Percentiles rank a stretch among this genome's conserved stretches.
Conservation (phyloP, 2,888 invertebrate genomes). For the Pheosia tremula region DNA sequence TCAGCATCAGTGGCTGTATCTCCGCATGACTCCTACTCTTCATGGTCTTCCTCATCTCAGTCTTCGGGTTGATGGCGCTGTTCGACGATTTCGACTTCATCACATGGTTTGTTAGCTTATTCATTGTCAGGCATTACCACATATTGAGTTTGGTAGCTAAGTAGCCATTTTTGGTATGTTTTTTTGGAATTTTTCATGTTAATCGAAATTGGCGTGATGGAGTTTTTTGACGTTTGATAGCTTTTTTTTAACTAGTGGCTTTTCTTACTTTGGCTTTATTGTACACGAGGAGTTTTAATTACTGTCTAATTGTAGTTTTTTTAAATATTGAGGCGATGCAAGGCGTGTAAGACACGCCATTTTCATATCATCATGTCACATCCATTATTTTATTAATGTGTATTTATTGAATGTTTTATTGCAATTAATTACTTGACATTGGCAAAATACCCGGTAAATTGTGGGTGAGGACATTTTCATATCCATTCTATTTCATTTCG, state of each 20-base stretch:
- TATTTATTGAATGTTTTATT: too few relatives aligned
- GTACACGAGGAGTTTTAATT: too few relatives aligned
- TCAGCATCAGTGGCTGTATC: conserved; percentile 41
- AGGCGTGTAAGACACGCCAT: too few relatives aligned
- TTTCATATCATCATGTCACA: too few relatives aligned
- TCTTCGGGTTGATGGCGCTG: conserved; percentile 35
- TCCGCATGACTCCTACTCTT: conserved; percentile 50
- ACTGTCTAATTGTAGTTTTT: too few relatives aligned
- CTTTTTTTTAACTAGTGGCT: not conserved
- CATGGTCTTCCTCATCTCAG: conserved; percentile 35
- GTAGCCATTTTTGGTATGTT: conserved; percentile 12
- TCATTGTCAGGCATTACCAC: conserved; percentile 33
- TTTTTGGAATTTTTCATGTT: not conserved
- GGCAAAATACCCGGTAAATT: too few relatives aligned
- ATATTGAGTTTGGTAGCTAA: not conserved
- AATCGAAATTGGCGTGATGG: not conserved
- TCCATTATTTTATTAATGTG: too few relatives aligned
- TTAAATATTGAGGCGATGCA: too few relatives aligned
- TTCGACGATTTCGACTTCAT: conserved; percentile 60
- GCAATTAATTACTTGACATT: too few relatives aligned
- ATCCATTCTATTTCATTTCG: too few relatives aligned
- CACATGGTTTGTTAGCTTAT: conserved; percentile 40
- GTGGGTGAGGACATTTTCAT: too few relatives aligned
- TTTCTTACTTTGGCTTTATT: too few relatives aligned
- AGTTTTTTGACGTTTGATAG: not conserved